phyloP scores from a whole-genome alignment of 2,797 vertebrate species.

The Gallinago stenura region DNA sequence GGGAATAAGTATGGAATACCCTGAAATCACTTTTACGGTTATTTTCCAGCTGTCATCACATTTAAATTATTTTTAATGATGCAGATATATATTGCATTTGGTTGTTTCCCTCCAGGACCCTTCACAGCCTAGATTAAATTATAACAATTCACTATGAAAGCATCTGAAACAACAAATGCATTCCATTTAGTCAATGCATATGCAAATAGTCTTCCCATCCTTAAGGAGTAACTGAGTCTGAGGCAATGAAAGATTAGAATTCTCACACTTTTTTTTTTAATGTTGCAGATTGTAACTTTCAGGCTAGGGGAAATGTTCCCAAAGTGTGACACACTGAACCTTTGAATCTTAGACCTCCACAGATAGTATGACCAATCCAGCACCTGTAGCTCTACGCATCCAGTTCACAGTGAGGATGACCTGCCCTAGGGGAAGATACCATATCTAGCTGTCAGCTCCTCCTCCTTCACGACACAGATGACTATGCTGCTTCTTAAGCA shows the following conservation, averaged over 20 bases:
- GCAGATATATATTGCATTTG: not conserved
- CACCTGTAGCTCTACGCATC: not conserved
- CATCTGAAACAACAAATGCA: constrained; percentile 29
- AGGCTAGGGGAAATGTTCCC: not conserved
- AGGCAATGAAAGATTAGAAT: not conserved
- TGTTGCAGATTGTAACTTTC: not conserved
- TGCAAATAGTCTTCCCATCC: constrained; percentile 4
- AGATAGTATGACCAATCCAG: not conserved
- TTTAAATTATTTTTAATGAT: constrained; percentile 50
- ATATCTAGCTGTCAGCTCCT: not conserved
- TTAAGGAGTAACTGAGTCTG: not conserved
- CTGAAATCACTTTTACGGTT: not conserved
- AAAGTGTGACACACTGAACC: not conserved
- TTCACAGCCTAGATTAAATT: constrained; percentile 39
- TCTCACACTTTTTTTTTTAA: not conserved
- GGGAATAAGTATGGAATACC: not conserved
- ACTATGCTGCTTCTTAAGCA: not conserved
- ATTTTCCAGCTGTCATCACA: constrained; percentile 6
- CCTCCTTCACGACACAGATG: not conserved
- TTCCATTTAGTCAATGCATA: constrained; percentile 8
- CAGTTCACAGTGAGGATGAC: not conserved
- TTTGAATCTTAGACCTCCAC: not conserved
- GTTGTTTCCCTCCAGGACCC: not conserved
- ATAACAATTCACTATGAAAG: constrained; percentile 9
- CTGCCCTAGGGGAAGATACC: not conserved